Base-by-base conservation (phyloP, 2,113 vertebrate species). In the Vulpes ferrilata region DNA sequence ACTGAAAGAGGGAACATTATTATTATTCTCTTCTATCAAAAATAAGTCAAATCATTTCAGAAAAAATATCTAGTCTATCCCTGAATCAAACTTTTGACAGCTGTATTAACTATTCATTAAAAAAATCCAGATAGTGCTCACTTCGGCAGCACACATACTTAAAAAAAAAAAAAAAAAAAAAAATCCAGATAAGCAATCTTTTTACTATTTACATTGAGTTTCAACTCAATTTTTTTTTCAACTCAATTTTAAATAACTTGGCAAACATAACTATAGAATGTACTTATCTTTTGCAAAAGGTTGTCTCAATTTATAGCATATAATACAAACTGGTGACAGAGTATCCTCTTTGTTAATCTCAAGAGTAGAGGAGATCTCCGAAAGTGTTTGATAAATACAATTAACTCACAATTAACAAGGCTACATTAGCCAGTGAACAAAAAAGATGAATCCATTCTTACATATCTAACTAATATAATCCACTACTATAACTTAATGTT, bases 321-420 rank as follows among this genome's bases (percentile, higher is more conserved):
- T 35, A 88, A 17, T 48, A 85, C 22, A 81, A 95, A 97, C 43
- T 73, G 10, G 69, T 79, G 12, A 93, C 69, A 64, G 15, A 55
- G 30, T 30, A 53, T 83, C 73, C 94, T 94, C 38, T 92, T 96
- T 96, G 95, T 81, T 81, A 89, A 92, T 85, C 84, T 97, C n/a
- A 92, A 96, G 59, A 87, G 71, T 12, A 88, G 35, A 96, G 27
- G 64, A 86, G 57, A 85, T 90, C 71, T 93, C 73, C 94, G 23
- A 87, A 97, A 96, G 82, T 97, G 23, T 93, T 64, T 95, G 83
- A 93, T 64, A 71, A 94, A 97, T 79, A 97, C 83, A 92, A 96
- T 94, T 95, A 96, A 94, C 85, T 93, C 64, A 96, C 62, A 97
- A 97, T 96, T 93, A 98, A 96, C 85, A 59, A 95, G 38, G 85